A percentile compares a stretch with the other conserved stretches of the same genome.
Evolutionary conservation across 2,888 invertebrate genomes (phyloP).

Genomic region (Lampropteryx suffumata): DNA sequence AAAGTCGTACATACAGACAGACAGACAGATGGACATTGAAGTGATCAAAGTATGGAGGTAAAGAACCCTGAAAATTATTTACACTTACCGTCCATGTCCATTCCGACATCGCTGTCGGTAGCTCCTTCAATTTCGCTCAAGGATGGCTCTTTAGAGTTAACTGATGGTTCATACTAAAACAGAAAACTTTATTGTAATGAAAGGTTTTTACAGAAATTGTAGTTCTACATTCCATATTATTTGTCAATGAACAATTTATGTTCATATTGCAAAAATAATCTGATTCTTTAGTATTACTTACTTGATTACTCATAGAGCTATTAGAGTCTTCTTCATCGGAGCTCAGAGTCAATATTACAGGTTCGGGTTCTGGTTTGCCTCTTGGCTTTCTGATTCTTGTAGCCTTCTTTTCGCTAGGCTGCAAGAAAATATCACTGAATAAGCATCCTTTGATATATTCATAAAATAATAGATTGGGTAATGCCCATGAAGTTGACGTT

Average conservation of each 20-base stretch:
- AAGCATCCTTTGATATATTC: too few species aligned
- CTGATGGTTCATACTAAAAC: conserved; percentile 65
- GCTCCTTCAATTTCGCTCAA: conserved; percentile 74
- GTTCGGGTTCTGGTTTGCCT: conserved; percentile 84
- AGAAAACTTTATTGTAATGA: conserved; percentile 17
- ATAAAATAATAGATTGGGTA: too few species aligned
- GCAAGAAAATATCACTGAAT: not conserved
- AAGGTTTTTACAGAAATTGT: too few species aligned
- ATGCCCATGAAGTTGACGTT: too few species aligned
- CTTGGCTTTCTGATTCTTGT: conserved; percentile 76
- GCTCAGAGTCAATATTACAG: conserved; percentile 87
- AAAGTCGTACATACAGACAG: too few species aligned
- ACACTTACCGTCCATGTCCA: conserved; percentile 68
- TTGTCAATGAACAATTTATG: too few species aligned
- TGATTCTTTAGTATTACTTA: conserved; percentile 33
- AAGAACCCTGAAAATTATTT: not conserved
- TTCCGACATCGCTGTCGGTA: conserved; percentile 61
- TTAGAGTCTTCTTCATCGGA: conserved; percentile 87
- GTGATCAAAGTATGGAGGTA: too few species aligned
- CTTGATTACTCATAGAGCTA: conserved; percentile 73
- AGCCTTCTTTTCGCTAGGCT: conserved; percentile 68
- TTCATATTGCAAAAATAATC: not conserved
- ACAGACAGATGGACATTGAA: too few species aligned
- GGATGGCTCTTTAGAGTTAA: conserved; percentile 71
- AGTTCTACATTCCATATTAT: too few species aligned